Conservation (phyloP, 2,888 invertebrate genomes). For the Drosophila meridionalis region DNA sequence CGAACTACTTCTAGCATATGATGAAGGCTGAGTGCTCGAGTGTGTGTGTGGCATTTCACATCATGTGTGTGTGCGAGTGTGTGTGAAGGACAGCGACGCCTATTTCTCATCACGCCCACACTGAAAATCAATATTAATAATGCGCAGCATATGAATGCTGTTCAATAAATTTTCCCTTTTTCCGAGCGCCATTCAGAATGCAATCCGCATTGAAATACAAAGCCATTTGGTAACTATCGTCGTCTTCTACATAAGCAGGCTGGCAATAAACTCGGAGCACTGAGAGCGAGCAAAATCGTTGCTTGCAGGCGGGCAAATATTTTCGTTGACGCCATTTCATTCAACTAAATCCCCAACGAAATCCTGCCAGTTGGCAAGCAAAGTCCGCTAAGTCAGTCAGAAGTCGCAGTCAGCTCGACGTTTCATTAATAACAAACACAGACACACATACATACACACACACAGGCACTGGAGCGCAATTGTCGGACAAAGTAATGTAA, state of each 20-base stretch:
- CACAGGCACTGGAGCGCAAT: slow-evolving; percentile 10
- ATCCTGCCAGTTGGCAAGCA: slow-evolving; percentile 57
- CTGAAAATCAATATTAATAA: slow-evolving; percentile 75
- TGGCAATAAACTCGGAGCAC: slow-evolving; percentile 21
- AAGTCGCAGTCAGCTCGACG: slow-evolving; percentile 42
- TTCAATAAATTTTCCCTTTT: slow-evolving; percentile 70
- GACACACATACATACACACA: slow-evolving; percentile 17
- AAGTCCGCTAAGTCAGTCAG: slow-evolving; percentile 65
- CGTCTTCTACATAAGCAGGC: slow-evolving; percentile 8
- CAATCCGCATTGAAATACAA: slow-evolving; percentile 52
- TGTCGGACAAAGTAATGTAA: slow-evolving; percentile 28
- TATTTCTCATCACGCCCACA: slow-evolving; percentile 24
- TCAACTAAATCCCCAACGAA: slow-evolving; percentile 67
- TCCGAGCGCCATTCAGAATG: slow-evolving; percentile 52
- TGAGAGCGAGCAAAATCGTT: slow-evolving; percentile 12
- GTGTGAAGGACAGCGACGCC: slow-evolving; percentile 30
- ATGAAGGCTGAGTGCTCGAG: slow-evolving; percentile 5
- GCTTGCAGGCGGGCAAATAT: slow-evolving; percentile 15
- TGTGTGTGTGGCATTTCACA: slow-evolving; percentile 26
- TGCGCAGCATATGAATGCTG: slow-evolving; percentile 69
- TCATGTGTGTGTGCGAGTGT: slow-evolving; percentile 10
- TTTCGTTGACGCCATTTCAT: slow-evolving; percentile 55
- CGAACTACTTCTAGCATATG: slow-evolving; percentile 7
- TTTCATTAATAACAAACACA: slow-evolving; percentile 68
- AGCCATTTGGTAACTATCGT: slow-evolving; percentile 34